Evolutionary conservation across 2,113 vertebrate species (phyloP).

Genomic region (Zapus hudsonius): DNA sequence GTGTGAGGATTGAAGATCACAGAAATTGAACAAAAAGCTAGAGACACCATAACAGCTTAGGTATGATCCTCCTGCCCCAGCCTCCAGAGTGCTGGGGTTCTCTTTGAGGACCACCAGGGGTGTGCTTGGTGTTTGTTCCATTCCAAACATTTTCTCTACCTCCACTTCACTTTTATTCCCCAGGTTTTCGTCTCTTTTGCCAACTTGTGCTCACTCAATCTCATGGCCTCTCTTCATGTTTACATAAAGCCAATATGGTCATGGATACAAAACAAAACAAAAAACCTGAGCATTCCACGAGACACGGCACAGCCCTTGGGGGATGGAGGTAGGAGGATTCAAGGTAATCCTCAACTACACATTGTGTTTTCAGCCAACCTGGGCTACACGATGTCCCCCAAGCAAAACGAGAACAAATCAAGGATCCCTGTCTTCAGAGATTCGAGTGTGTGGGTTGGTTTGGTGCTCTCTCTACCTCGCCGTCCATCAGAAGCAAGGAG

Average conservation of each 20-base stretch:
- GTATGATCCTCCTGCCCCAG: background rate
- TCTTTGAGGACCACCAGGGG: background rate
- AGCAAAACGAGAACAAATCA: background rate
- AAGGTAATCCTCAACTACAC: too few species aligned
- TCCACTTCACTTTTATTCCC: background rate
- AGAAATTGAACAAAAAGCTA: slow-evolving; percentile 26
- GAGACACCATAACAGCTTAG: background rate
- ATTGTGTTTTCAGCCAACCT: too few species aligned
- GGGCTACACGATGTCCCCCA: too few species aligned
- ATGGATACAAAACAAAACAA: too few species aligned
- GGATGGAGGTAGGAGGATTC: too few species aligned
- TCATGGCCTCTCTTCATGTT: background rate
- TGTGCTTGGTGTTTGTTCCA: background rate
- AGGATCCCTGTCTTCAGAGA: background rate
- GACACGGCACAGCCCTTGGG: too few species aligned
- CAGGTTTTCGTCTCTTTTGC: background rate
- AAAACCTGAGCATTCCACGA: too few species aligned
- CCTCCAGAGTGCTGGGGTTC: background rate
- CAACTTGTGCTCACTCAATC: background rate
- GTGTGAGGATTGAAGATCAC: background rate
- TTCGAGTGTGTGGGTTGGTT: background rate
- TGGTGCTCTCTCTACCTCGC: background rate
- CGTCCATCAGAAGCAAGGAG: background rate
- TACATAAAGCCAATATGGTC: background rate
- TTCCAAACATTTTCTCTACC: background rate